phyloP scores from a whole-genome alignment of 1,140 invertebrate species.

The Thaumetopoea pityocampa region DNA sequence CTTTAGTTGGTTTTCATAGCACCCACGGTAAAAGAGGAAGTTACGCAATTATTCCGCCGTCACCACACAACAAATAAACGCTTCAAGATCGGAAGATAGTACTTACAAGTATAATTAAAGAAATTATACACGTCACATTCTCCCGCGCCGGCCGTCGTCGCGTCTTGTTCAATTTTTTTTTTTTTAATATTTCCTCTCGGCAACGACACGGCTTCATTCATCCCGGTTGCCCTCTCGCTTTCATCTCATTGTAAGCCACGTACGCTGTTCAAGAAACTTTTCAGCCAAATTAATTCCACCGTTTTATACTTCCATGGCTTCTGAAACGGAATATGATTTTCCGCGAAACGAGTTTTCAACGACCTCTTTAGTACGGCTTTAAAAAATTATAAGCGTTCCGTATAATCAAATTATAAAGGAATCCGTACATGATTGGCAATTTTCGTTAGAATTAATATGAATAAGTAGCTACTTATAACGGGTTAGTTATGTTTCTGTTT shows the following conservation, averaged over 20 bases:
- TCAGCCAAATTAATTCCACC: constrained; percentile 65
- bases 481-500: too few species aligned
- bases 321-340: constrained; percentile 61
- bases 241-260: constrained; percentile 56
- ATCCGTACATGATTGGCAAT: too few species aligned
- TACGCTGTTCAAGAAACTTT: constrained; percentile 41
- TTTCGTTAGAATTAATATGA: too few species aligned
- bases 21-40: too few species aligned
- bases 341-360: constrained; percentile 45
- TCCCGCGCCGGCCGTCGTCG: constrained; percentile 24
- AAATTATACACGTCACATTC: constrained; percentile 6
- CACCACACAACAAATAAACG: background rate
- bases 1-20: too few species aligned
- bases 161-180: constrained; percentile 46
- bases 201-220: constrained; percentile 54
- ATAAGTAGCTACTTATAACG: too few species aligned
- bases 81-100: too few species aligned
- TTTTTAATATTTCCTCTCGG: constrained; percentile 63
- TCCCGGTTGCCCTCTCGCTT: constrained; percentile 58
- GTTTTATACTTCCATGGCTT: constrained; percentile 59
- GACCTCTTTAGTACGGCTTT: constrained; percentile 48
- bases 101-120: too few species aligned
- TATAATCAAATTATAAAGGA: constrained; percentile 7
- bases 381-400: background rate
- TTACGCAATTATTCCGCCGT: too few species aligned